These are phyloP conservation scores for Matsumurasca onukii DNA, from an alignment of 1,140 invertebrate species.

Conservation along the genomic window DNA sequence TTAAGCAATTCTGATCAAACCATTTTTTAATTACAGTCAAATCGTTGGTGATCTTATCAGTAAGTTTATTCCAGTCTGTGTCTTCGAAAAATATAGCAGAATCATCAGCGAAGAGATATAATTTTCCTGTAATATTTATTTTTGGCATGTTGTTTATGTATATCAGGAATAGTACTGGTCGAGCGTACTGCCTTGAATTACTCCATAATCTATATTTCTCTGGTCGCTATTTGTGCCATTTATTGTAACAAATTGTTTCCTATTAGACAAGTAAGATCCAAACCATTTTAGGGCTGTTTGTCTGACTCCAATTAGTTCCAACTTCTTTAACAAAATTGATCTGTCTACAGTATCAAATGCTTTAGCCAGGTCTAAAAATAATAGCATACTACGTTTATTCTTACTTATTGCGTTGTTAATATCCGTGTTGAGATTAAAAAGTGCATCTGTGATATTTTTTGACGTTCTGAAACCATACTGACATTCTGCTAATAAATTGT, in stretches of 20 bases:
- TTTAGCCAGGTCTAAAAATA: conserved; percentile 2
- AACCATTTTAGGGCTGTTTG: background rate
- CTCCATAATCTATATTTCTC: conserved; percentile 5
- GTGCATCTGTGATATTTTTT: conserved; percentile 13
- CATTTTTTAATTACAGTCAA: too few species aligned
- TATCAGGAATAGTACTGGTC: background rate
- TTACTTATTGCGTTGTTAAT: background rate
- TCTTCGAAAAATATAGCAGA: background rate
- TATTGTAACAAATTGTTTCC: too few species aligned
- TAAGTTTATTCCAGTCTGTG: too few species aligned
- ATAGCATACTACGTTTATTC: background rate
- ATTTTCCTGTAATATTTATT: conserved; percentile 2
- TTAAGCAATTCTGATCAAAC: too few species aligned
- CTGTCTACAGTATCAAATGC: background rate
- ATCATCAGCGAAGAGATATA: background rate
- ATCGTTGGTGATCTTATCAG: too few species aligned
- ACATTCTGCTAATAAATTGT: background rate
- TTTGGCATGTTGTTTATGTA: background rate
- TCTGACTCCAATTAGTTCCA: background rate
- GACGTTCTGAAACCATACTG: conserved; percentile 4
- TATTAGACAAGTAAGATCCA: background rate
- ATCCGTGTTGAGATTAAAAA: conserved; percentile 3
- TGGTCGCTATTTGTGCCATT: background rate
- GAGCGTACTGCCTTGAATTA: background rate
- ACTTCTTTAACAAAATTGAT: background rate